A percentile compares a stretch with the other conserved stretches of the same genome.
These are phyloP conservation scores for Hirtodrosophila confusa DNA, from an alignment of 2,888 invertebrate genomes.

Conservation along the genomic window DNA sequence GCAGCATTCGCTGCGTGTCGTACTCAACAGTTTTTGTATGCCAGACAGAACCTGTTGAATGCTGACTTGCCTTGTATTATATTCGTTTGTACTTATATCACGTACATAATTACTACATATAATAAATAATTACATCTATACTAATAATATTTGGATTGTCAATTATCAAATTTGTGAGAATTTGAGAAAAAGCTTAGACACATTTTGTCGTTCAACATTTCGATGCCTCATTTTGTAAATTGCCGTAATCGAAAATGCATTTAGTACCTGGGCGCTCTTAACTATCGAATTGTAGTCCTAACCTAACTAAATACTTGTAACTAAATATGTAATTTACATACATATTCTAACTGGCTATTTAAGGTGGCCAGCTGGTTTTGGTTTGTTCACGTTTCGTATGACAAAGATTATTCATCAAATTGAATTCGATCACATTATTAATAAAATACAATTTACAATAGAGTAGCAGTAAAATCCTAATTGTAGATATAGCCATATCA, in stretches of 20 bases:
- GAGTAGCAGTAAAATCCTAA: constrained; percentile 34
- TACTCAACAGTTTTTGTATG: constrained; percentile 43
- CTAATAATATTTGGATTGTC: constrained; percentile 12
- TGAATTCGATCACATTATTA: constrained; percentile 50
- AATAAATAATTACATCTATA: constrained; percentile 19
- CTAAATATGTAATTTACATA: constrained; percentile 32
- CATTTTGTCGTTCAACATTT: constrained; percentile 27
- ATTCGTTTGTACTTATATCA: constrained; percentile 41
- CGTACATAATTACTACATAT: constrained; percentile 22
- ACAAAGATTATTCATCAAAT: constrained; percentile 35
- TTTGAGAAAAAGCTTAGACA: constrained; percentile 18
- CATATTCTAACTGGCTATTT: constrained; percentile 30
- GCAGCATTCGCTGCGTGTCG: constrained; percentile 3
- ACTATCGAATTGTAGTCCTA: constrained; percentile 44
- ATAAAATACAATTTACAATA: constrained; percentile 20
- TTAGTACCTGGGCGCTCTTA: constrained; percentile 53
- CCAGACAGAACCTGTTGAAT: constrained; percentile 42
- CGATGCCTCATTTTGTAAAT: constrained; percentile 53
- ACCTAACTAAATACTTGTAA: constrained; percentile 31
- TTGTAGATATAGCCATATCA: constrained; percentile 35
- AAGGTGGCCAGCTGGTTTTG: constrained; percentile 58
- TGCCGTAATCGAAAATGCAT: constrained; percentile 49
- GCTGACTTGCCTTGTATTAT: constrained; percentile 23
- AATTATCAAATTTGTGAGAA: constrained; percentile 13
- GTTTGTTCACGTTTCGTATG: constrained; percentile 73